Conservation (phyloP, 2,113 vertebrate species). For the Ceyx melanurus region DNA sequence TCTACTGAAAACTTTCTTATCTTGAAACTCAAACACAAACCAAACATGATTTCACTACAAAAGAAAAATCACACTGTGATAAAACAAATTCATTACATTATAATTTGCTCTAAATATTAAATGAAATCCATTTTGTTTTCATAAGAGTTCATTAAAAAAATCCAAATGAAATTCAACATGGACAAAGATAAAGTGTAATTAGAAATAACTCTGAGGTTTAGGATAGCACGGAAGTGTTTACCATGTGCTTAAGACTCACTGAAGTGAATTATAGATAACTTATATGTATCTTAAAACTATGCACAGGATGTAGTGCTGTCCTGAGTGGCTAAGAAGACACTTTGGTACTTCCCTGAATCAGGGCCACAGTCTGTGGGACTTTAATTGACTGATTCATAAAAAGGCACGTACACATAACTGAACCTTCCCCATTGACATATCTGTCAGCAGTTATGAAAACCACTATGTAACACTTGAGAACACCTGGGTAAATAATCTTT, state of each 20-base stretch:
- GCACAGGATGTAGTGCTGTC: background rate
- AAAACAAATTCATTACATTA: background rate
- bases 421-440: slow-evolving; percentile 5
- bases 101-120: background rate
- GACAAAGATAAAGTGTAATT: background rate
- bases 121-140: background rate
- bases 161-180: background rate
- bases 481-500: slow-evolving; percentile 74
- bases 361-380: background rate
- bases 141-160: background rate
- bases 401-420: background rate
- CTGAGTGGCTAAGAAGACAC: background rate
- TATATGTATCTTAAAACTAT: background rate
- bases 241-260: background rate
- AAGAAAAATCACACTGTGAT: background rate
- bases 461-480: slow-evolving; percentile 40
- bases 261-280: background rate
- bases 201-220: background rate
- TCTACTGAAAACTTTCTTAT: background rate
- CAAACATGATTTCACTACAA: background rate
- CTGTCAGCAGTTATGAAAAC: slow-evolving; percentile 62
- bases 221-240: background rate
- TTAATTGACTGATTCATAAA: background rate
- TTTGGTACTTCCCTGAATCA: background rate
- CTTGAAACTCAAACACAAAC: background rate